These are phyloP conservation scores for Anser cygnoides DNA, from an alignment of 2,113 vertebrate genomes.

Conservation along the genomic window DNA sequence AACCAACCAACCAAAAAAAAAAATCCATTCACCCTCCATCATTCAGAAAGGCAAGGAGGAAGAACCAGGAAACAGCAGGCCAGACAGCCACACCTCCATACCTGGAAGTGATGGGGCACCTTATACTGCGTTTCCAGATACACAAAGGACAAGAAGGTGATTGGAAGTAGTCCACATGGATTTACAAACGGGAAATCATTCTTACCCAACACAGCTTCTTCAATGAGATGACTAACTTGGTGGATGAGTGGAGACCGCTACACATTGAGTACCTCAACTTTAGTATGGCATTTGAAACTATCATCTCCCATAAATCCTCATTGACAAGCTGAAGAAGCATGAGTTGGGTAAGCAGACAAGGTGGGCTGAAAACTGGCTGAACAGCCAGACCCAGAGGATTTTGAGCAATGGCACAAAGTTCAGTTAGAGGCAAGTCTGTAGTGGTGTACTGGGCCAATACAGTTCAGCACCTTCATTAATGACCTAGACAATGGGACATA, in stretches of 20 bases:
- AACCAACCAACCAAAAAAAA: not conserved
- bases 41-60: not conserved
- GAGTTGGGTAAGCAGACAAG: not conserved
- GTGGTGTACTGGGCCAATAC: not conserved
- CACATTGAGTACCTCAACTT: not conserved
- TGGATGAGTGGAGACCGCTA: not conserved
- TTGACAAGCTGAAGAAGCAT: not conserved
- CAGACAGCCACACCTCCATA: not conserved
- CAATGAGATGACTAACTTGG: not conserved
- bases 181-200: not conserved
- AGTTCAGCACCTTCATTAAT: not conserved
- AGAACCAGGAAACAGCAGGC: not conserved
- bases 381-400: accelerated
- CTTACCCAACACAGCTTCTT: not conserved
- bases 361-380: not conserved
- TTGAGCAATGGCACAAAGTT: not conserved
- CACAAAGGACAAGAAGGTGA: not conserved
- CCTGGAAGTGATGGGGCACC: not conserved
- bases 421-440: not conserved
- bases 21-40: not conserved
- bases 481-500: not conserved
- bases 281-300: not conserved
- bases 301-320: not conserved
- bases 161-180: not conserved
- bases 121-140: not conserved